phyloP scores from a whole-genome alignment of 2,888 invertebrate genomes.

The Dasypogon diadema region DNA sequence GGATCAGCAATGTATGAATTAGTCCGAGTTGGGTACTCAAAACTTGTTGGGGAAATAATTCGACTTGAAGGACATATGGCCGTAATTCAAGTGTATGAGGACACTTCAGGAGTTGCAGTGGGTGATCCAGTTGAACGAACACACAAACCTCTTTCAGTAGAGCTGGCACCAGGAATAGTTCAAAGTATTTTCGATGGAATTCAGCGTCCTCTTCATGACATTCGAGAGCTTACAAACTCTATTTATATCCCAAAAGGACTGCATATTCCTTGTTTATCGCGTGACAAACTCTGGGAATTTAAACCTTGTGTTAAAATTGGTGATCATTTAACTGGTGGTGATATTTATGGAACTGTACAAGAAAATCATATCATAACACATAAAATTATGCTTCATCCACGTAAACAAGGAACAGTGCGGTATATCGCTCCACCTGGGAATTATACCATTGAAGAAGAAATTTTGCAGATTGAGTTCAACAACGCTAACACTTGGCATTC shows the following conservation, averaged over 20 bases:
- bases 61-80: constrained; percentile 99
- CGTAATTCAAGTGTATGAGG: constrained; percentile 98
- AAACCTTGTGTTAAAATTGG: constrained; percentile 87
- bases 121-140: constrained; percentile 98
- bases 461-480: constrained; percentile 98
- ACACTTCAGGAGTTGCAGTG: constrained; percentile 97
- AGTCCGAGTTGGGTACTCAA: constrained; percentile 97
- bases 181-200: constrained; percentile 99
- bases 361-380: constrained; percentile 98
- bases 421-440: constrained; percentile 94
- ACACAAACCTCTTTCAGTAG: constrained; percentile 98
- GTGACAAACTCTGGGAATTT: constrained; percentile 91
- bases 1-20: constrained; percentile 99
- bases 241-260: constrained; percentile 99
- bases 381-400: constrained; percentile 94
- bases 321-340: constrained; percentile 97
- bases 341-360: constrained; percentile 93
- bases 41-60: constrained; percentile 99
- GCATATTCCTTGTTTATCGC: constrained; percentile 88
- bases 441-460: constrained; percentile 91
- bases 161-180: constrained; percentile 98
- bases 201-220: constrained; percentile 96
- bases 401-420: constrained; percentile 94
- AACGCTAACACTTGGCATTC: constrained; percentile 89
- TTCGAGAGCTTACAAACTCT: constrained; percentile 89